Evolutionary conservation across 2,113 vertebrate species (phyloP).

Genomic region (Erpornis zantholeuca): DNA sequence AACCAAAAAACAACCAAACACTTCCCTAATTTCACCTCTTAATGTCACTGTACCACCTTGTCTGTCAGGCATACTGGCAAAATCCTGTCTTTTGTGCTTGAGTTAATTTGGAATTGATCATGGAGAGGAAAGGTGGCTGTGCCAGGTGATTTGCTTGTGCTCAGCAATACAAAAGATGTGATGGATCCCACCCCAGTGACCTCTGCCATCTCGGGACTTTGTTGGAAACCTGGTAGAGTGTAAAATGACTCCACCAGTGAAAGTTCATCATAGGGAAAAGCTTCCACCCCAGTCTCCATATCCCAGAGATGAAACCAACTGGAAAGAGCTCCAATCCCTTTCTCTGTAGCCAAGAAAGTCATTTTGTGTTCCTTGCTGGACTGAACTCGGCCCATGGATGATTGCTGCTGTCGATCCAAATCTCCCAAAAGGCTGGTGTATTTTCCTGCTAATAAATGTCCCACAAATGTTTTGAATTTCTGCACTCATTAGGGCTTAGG

Average conservation of each 20-base stretch:
- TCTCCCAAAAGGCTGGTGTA: slow-evolving; percentile 43
- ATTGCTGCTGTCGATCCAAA: slow-evolving; percentile 26
- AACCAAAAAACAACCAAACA: background rate
- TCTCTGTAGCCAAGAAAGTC: background rate
- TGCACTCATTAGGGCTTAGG: slow-evolving; percentile 64
- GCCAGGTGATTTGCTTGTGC: background rate
- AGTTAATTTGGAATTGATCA: background rate
- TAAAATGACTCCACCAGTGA: background rate
- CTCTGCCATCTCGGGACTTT: background rate
- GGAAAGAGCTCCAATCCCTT: background rate
- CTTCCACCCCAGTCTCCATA: background rate
- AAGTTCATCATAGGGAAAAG: background rate
- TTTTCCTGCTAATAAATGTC: slow-evolving; percentile 67
- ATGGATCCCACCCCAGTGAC: background rate
- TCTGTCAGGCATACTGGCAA: background rate
- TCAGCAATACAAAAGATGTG: background rate
- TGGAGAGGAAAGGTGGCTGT: background rate
- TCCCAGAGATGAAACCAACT: background rate
- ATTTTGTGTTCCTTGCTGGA: background rate
- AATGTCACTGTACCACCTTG: background rate
- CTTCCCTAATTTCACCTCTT: background rate
- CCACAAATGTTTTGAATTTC: slow-evolving; percentile 73
- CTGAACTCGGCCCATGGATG: background rate
- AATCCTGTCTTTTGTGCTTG: background rate
- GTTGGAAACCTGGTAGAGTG: background rate